Percentiles rank a stretch among this genome's conserved stretches.
Conservation (phyloP, 2,888 invertebrate species). For the Monoplex corrugatus region DNA sequence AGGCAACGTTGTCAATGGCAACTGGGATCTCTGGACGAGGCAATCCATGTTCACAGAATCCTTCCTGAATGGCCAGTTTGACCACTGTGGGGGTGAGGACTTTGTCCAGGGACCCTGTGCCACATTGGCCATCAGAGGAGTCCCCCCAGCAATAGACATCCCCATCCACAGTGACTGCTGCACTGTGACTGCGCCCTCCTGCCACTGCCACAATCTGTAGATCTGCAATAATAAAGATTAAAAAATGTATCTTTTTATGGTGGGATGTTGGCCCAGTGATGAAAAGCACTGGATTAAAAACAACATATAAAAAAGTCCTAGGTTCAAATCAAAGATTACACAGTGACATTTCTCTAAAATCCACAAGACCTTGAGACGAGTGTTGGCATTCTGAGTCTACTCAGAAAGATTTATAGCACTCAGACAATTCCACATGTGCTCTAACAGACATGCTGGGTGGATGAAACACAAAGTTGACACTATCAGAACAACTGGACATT, state of each 20-base stretch:
- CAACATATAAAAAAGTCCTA: no score
- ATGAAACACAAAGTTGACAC: no score
- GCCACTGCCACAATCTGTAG: slow-evolving; percentile 86
- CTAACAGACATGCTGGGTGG: no score
- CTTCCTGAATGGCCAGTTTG: slow-evolving; percentile 56
- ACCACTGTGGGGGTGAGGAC: slow-evolving; percentile 66
- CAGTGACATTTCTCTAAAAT: no score
- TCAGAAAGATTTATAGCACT: no score
- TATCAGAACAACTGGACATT: no score
- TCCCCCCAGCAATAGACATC: slow-evolving; percentile 80
- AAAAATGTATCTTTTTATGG: not conserved
- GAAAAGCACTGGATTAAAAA: no score
- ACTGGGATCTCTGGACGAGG: slow-evolving; percentile 60
- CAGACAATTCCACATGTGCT: no score
- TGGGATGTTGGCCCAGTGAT: no score
- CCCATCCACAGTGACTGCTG: slow-evolving; percentile 73
- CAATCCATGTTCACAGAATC: slow-evolving; percentile 69
- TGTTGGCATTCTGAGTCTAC: no score
- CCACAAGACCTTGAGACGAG: no score
- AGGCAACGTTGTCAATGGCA: slow-evolving; percentile 66
- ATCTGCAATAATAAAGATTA: slow-evolving; percentile 68
- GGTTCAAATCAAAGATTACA: no score
- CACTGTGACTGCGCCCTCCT: slow-evolving; percentile 79
- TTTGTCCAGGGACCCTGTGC: slow-evolving; percentile 83
- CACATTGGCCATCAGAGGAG: slow-evolving; percentile 84